A percentile compares a stretch with the other conserved stretches of the same genome.
phyloP scores from a whole-genome alignment of 2,113 vertebrate genomes.

The Leptosomus discolor region DNA sequence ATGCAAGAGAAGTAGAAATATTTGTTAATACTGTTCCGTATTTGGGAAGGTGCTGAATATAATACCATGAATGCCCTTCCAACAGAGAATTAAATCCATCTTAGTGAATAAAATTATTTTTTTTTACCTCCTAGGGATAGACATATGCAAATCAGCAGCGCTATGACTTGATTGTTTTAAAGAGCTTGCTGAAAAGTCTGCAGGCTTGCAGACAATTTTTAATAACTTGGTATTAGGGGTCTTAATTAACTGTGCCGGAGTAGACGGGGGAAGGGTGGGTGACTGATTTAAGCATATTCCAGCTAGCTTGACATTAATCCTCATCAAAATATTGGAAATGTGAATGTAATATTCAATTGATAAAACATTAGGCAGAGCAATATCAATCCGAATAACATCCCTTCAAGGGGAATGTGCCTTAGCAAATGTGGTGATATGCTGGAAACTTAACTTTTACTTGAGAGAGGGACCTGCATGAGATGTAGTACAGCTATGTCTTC shows the following conservation, averaged over 20 bases:
- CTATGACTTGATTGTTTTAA: not conserved
- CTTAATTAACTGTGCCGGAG: not conserved
- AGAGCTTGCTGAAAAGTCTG: not conserved
- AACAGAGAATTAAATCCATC: not conserved
- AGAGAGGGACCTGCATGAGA: not conserved
- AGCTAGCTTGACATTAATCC: not conserved
- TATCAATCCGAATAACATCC: not conserved
- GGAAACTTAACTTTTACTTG: not conserved
- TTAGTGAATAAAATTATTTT: not conserved
- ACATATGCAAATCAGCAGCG: accelerated
- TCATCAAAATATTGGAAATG: not conserved
- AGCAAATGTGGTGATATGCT: not conserved
- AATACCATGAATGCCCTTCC: not conserved
- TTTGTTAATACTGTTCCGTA: not conserved
- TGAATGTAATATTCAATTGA: not conserved
- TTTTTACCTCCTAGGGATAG: not conserved
- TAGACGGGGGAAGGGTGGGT: not conserved
- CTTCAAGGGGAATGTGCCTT: not conserved
- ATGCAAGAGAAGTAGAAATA: not conserved
- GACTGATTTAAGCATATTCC: not conserved
- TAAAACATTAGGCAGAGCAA: not conserved
- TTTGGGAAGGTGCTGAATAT: not conserved
- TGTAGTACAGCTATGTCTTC: not conserved
- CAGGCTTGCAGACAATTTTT: not conserved
- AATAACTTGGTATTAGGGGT: not conserved